phyloP scores from a whole-genome alignment of 2,113 vertebrate species.

The Ceyx cyanopectus region DNA sequence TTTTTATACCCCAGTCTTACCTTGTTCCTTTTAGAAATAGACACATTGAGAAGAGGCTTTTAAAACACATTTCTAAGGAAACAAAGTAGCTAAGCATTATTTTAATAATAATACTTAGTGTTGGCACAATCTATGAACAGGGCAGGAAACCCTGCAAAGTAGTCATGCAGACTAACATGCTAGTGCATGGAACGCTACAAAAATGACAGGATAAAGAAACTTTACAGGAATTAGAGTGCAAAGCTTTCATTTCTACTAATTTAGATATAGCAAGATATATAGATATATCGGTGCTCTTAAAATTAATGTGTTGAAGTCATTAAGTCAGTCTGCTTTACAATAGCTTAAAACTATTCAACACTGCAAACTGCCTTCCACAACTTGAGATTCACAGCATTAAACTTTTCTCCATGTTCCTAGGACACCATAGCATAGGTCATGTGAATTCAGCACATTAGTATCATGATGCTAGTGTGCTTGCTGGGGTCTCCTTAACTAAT shows the following conservation, averaged over 20 bases:
- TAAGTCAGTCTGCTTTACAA: not conserved
- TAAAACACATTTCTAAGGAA: conserved; percentile 14
- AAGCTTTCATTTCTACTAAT: not conserved
- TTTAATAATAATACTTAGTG: conserved; percentile 1
- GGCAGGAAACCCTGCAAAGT: not conserved
- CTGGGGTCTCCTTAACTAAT: too few relatives aligned
- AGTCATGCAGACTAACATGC: not conserved
- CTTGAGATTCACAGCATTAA: not conserved
- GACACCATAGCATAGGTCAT: not conserved
- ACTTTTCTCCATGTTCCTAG: not conserved
- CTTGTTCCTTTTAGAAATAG: not conserved
- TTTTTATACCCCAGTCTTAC: not conserved
- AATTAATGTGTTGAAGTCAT: not conserved
- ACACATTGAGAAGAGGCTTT: not conserved
- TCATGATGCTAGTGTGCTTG: too few relatives aligned
- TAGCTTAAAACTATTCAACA: not conserved
- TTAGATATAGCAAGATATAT: not conserved
- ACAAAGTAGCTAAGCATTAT: not conserved
- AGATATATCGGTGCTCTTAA: not conserved
- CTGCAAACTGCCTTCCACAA: not conserved
- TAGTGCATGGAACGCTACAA: not conserved
- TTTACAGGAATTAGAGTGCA: not conserved
- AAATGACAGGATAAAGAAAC: not conserved
- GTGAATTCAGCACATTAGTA: too few relatives aligned
- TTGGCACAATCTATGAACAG: not conserved